Base-by-base conservation (phyloP, 30 jellyfish, hydroid and myxozoan species). In the Cassiopea andromeda region DNA sequence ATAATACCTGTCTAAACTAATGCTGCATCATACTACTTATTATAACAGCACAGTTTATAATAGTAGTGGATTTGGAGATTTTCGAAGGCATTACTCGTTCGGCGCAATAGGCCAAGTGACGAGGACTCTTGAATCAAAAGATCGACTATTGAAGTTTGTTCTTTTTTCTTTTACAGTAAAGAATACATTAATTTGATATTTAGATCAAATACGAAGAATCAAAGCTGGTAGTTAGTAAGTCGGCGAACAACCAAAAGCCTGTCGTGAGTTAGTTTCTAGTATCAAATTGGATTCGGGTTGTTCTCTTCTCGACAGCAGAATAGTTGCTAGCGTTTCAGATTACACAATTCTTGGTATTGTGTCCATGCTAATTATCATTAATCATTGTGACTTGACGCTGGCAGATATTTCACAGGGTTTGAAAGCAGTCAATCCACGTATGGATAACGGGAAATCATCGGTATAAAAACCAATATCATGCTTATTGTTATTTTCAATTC, bases 261-360 rank as follows among this genome's bases (percentile, higher is more conserved):
- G 48, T 48, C 86, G 82, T 81, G 90, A 81, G 90, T 27, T 27
- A 27, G 38, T 82, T 49, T 61, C 15, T 48, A 60, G 50, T 50
- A n/a, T 47, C 82, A 81, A 81, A 81, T 81, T 81, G 90, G 90
- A 81, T 81, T 81, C 47, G 4, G 82, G 82, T 44, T 67, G 64
- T 59, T 61, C 46, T 81, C 82, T 54, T 54, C 46, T 54, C 69
- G 19, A 67, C 45, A 49, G 64, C 49, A 9, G 78, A 38, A n/a
- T 57, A 16, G 15, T 48, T 61, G 67, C 67, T 81, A 69, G 48
- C 80, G 90, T 68, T 81, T 81, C 90, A 61, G 90, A 81, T 81
- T 81, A 81, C 90, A 27, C 90, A 81, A 19, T 57, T 67, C 70
- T 1, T 77, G 46, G 86, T 77, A 77, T 27, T 74, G 75, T 50